These are phyloP conservation scores for Ardeotis arabs DNA, from an alignment of 2,113 vertebrate genomes.

Conservation along the genomic window DNA sequence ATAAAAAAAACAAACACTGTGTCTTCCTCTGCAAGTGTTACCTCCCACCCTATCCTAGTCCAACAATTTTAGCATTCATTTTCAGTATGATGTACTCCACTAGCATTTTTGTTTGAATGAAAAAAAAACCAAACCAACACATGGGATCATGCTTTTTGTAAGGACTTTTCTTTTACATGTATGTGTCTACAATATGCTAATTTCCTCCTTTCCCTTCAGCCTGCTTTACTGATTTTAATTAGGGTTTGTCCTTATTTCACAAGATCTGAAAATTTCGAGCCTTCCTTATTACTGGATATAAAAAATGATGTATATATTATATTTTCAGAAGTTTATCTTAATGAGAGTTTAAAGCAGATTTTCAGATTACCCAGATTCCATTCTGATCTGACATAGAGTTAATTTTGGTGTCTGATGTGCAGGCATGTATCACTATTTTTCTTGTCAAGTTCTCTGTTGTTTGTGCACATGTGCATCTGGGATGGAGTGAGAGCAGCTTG, in stretches of 20 bases:
- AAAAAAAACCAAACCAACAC: neutral
- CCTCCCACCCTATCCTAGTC: neutral
- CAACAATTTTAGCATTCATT: neutral
- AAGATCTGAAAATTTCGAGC: neutral
- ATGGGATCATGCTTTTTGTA: neutral
- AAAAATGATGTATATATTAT: neutral
- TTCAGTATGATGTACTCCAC: neutral
- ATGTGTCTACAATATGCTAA: neutral
- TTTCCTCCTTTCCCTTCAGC: neutral
- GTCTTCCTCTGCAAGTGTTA: neutral
- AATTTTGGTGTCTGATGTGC: neutral
- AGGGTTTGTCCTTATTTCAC: neutral
- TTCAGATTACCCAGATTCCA: neutral
- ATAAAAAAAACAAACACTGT: neutral
- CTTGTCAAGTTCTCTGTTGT: neutral
- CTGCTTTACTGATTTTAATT: neutral
- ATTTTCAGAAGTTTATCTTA: neutral
- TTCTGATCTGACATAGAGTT: neutral
- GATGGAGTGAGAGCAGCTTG: neutral
- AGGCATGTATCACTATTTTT: neutral
- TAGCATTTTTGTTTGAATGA: neutral
- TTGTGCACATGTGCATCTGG: neutral
- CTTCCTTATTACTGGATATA: neutral
- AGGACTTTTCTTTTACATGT: neutral
- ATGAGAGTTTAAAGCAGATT: neutral